phyloP scores from a whole-genome alignment of 2,113 vertebrate species.

The Isichthys henryi region DNA sequence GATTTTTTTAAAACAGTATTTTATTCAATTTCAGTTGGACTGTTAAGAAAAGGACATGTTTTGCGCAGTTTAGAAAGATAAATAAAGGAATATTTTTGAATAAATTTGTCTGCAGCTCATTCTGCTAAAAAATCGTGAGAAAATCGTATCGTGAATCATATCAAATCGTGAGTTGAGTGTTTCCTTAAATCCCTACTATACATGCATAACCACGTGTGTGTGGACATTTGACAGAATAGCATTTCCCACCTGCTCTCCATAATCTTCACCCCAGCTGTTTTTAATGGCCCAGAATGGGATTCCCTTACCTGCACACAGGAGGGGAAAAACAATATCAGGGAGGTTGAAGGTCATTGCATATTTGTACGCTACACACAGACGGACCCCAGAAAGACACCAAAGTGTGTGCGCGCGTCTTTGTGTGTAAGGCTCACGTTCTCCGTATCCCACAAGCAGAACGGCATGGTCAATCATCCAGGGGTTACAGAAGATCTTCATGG shows the following conservation, averaged over 20 bases:
- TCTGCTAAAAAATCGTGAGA: too few relatives aligned
- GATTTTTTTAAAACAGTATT: too few relatives aligned
- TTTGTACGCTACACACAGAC: neutral
- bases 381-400: neutral
- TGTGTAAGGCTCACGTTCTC: slow-evolving; percentile 64
- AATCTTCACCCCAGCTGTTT: slow-evolving; percentile 85
- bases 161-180: too few relatives aligned
- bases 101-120: too few relatives aligned
- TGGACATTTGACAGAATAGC: neutral
- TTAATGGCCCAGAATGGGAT: slow-evolving; percentile 85
- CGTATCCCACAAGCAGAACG: slow-evolving; percentile 78
- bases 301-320: slow-evolving; percentile 56
- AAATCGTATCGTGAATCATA: too few relatives aligned
- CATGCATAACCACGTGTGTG: neutral
- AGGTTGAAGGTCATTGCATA: neutral
- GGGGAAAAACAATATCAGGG: neutral
- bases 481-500: slow-evolving; percentile 74
- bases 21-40: too few relatives aligned
- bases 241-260: slow-evolving; percentile 74
- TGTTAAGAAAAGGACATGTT: too few relatives aligned
- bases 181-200: neutral
- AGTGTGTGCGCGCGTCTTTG: neutral
- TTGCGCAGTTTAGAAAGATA: too few relatives aligned
- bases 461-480: slow-evolving; percentile 85
- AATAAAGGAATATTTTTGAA: too few relatives aligned